phyloP scores from a whole-genome alignment of 2,888 invertebrate genomes.

The Napeogenes inachia region DNA sequence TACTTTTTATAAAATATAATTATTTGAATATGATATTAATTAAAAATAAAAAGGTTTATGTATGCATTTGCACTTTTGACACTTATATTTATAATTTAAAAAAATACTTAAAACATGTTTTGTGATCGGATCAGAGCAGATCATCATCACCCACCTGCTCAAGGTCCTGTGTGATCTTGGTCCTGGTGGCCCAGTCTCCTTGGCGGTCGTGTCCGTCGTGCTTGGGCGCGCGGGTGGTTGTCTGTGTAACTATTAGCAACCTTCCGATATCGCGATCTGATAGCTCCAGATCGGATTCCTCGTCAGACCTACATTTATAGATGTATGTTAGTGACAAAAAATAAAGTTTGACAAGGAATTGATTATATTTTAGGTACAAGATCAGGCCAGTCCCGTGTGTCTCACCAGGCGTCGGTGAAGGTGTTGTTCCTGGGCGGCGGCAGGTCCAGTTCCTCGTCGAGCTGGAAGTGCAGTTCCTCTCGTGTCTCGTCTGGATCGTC shows the following conservation, averaged over 20 bases:
- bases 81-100: too few species aligned
- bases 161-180: conserved; percentile 96
- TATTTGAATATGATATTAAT: not conserved
- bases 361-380: too few species aligned
- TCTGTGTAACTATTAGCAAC: conserved; percentile 95
- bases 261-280: conserved; percentile 95
- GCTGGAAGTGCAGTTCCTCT: conserved; percentile 96
- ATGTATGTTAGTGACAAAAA: not conserved
- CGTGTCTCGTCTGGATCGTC: conserved; percentile 47
- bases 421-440: conserved; percentile 89
- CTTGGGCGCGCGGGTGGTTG: conserved; percentile 51
- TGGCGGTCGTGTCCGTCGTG: conserved; percentile 85
- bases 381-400: conserved; percentile 17
- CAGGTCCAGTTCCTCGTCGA: conserved; percentile 95
- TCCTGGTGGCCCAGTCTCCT: conserved; percentile 91
- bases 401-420: conserved; percentile 83
- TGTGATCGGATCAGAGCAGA: too few species aligned
- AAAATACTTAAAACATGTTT: too few species aligned
- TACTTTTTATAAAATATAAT: conserved; percentile 23
- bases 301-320: conserved; percentile 80
- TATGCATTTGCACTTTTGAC: not conserved
- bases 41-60: not conserved
- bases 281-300: conserved; percentile 91
- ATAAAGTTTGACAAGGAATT: not conserved
- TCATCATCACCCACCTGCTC: conserved; percentile 80